phyloP scores from a whole-genome alignment of 1,140 invertebrate species.

The Helicoverpa armigera region DNA sequence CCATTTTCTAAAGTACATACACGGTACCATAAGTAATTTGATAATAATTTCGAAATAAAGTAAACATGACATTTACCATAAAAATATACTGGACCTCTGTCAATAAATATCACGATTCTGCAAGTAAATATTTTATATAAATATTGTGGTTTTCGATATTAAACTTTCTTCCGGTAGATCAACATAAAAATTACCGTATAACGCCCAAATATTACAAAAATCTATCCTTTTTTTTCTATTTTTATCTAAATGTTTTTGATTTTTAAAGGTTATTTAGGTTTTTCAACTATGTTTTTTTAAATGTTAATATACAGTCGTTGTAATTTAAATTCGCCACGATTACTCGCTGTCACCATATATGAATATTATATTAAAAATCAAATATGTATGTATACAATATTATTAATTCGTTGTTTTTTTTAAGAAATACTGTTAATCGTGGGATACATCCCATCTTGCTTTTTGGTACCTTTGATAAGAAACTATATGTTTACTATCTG shows the following conservation, averaged over 20 bases:
- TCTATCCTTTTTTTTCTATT: background rate
- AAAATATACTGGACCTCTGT: constrained; percentile 2
- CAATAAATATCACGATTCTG: background rate
- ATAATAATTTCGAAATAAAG: background rate
- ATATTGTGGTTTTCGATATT: background rate
- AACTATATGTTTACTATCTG: background rate
- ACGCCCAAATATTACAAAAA: background rate
- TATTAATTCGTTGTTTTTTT: constrained; percentile 41
- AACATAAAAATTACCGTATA: background rate
- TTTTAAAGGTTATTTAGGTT: constrained; percentile 18
- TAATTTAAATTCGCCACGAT: constrained; percentile 47
- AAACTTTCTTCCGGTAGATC: background rate
- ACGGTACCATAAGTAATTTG: background rate
- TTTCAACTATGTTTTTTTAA: constrained; percentile 24
- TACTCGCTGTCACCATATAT: background rate
- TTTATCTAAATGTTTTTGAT: background rate
- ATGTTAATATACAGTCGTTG: constrained; percentile 46
- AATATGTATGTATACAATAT: constrained; percentile 9
- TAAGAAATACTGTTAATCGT: background rate
- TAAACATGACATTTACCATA: background rate
- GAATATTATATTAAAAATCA: constrained; percentile 12
- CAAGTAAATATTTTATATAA: background rate
- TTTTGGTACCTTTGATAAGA: background rate
- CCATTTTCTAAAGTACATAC: too few species aligned
- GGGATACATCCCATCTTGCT: background rate